Conservation (phyloP, 2,888 invertebrate species). For the Papilio demoleus region DNA sequence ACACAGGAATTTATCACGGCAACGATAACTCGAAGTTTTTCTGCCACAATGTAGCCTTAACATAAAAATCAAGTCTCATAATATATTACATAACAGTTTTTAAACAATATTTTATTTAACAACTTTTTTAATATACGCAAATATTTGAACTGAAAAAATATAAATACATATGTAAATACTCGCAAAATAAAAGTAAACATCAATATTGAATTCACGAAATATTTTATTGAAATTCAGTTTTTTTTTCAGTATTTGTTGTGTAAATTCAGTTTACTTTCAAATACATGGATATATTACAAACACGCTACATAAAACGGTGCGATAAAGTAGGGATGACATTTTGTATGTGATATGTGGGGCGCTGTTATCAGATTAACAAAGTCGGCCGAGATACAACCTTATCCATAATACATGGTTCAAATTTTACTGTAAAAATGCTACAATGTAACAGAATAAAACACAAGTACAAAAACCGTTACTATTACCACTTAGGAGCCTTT, state of each 20-base stretch:
- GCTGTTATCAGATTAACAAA: conserved; percentile 26
- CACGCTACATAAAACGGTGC: conserved; percentile 7
- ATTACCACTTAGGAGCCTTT: too few species aligned
- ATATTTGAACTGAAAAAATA: neutral
- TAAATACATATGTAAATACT: neutral
- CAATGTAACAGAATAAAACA: neutral
- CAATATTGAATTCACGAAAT: neutral
- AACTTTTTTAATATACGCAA: neutral
- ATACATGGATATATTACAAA: neutral
- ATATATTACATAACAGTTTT: too few species aligned
- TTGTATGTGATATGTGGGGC: conserved; percentile 28
- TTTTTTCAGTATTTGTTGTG: neutral
- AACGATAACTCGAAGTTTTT: too few species aligned
- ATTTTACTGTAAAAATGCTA: too few species aligned
- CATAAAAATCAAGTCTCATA: too few species aligned
- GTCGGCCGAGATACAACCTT: conserved; percentile 8
- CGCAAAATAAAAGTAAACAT: neutral
- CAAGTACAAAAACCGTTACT: too few species aligned
- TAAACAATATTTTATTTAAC: too few species aligned
- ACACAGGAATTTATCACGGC: too few species aligned
- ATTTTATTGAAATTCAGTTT: too few species aligned
- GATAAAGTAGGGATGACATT: conserved; percentile 31
- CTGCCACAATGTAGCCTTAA: too few species aligned
- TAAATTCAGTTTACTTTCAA: neutral
- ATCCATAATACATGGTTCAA: too few species aligned